A percentile compares a stretch with the other conserved stretches of the same genome.
These are phyloP conservation scores for Apamea sordens DNA, from an alignment of 2,888 invertebrate species.

Conservation along the genomic window DNA sequence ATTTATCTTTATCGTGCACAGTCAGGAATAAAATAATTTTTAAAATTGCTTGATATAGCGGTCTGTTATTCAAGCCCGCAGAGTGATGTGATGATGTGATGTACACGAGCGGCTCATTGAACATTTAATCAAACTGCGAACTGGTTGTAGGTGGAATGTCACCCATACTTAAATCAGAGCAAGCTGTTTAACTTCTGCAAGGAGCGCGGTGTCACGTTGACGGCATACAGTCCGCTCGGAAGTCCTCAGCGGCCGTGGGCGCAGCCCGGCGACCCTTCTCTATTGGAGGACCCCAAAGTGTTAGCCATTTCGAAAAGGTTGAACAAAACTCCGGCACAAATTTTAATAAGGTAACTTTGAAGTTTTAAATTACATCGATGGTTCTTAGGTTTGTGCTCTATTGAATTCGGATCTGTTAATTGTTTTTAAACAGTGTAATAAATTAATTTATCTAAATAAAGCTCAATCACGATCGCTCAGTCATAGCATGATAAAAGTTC, in stretches of 20 bases:
- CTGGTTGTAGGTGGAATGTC: slow-evolving; percentile 89
- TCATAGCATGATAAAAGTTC: slow-evolving; percentile 1
- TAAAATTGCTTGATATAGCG: slow-evolving; percentile 7
- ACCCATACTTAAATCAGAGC: slow-evolving; percentile 90
- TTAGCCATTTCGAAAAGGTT: slow-evolving; percentile 91
- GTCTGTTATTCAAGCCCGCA: slow-evolving; percentile 2
- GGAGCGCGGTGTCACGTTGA: slow-evolving; percentile 90
- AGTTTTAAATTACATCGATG: slow-evolving; percentile 5
- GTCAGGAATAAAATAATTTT: not conserved
- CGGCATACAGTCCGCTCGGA: slow-evolving; percentile 93
- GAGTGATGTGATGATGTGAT: not conserved
- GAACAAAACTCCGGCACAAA: slow-evolving; percentile 91
- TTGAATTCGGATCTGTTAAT: not conserved
- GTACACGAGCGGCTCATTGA: not conserved
- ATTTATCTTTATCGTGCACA: slow-evolving; percentile 1
- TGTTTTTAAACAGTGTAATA: not conserved
- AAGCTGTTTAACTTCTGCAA: slow-evolving; percentile 91
- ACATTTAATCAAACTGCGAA: not conserved
- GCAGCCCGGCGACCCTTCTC: slow-evolving; percentile 88
- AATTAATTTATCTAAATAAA: not conserved
- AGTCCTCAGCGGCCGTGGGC: slow-evolving; percentile 92
- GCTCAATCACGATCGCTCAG: not conserved
- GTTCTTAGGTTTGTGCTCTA: not conserved
- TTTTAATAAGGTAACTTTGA: slow-evolving; percentile 88
- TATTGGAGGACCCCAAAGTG: slow-evolving; percentile 90